Evolutionary conservation across 2,888 invertebrate genomes (phyloP).

Genomic region (Trachelus iudaicus): DNA sequence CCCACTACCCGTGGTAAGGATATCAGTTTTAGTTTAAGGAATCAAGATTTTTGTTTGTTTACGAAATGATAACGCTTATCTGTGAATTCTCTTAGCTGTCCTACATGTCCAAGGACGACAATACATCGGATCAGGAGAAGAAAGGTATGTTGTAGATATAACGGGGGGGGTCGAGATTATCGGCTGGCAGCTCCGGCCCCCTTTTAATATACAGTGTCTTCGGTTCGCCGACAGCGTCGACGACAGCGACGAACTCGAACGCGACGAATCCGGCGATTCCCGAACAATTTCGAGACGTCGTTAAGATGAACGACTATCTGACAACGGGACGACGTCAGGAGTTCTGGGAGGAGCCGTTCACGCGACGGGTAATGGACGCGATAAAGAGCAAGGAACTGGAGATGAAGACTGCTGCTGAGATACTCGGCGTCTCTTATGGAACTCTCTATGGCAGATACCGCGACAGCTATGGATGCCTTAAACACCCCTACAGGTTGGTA

Average conservation of each 20-base stretch:
- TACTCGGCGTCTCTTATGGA: constrained; percentile 90
- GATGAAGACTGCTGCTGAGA: constrained; percentile 93
- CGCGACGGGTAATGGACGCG: constrained; percentile 88
- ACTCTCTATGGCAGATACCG: constrained; percentile 90
- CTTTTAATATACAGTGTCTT: background rate
- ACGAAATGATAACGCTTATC: background rate
- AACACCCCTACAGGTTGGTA: constrained; percentile 83
- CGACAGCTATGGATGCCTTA: constrained; percentile 89
- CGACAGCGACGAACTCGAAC: constrained; percentile 57
- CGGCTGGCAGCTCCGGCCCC: background rate
- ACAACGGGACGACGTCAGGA: constrained; percentile 88
- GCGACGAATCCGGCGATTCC: constrained; percentile 60
- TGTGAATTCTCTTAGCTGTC: constrained; percentile 42
- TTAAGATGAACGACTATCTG: constrained; percentile 88
- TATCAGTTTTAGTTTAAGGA: background rate
- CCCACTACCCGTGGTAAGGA: constrained; percentile 57
- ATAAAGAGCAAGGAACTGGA: constrained; percentile 91
- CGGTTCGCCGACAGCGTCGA: constrained; percentile 40
- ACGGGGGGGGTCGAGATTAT: background rate
- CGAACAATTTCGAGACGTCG: constrained; percentile 73
- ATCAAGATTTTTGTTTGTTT: background rate
- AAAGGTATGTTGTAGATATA: constrained; percentile 44
- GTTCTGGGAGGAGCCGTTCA: constrained; percentile 94
- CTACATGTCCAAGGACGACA: constrained; percentile 60
- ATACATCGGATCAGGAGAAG: constrained; percentile 56